A percentile compares a stretch with the other conserved stretches of the same genome.
Conservation (phyloP, 2,888 invertebrate genomes). For the Acleris holmiana region DNA sequence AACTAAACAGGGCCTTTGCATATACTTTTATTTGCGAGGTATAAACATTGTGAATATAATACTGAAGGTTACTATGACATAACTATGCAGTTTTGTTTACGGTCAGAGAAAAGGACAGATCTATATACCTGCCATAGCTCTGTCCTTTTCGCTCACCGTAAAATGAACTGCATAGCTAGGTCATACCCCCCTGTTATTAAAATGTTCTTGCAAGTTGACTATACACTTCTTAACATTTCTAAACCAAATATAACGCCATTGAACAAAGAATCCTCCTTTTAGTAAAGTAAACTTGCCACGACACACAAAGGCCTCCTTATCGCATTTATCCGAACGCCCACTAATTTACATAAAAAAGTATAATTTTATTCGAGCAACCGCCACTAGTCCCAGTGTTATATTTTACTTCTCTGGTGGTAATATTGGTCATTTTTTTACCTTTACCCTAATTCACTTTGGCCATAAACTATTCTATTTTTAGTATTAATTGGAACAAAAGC, state of each 20-base stretch:
- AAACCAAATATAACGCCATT: background rate
- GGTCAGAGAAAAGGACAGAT: too few species aligned
- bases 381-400: conserved; percentile 1
- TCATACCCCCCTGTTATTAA: too few species aligned
- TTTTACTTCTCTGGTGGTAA: conserved; percentile 13
- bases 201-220: too few species aligned
- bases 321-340: conserved; percentile 20
- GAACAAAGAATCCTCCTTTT: conserved; percentile 5
- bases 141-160: too few species aligned
- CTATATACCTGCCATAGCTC: too few species aligned
- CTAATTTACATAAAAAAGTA: conserved; percentile 29
- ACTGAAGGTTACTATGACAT: too few species aligned
- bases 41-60: too few species aligned
- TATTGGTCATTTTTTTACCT: background rate
- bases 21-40: too few species aligned
- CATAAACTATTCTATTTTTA: conserved; percentile 35
- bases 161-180: too few species aligned
- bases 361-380: background rate
- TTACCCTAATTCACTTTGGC: conserved; percentile 16
- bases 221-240: too few species aligned
- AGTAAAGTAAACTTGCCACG: background rate
- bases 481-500: conserved; percentile 17
- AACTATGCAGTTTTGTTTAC: too few species aligned
- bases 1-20: too few species aligned
- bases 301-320: conserved; percentile 18